phyloP scores from a whole-genome alignment of 2,113 vertebrate species.

The Alligator mississippiensis region DNA sequence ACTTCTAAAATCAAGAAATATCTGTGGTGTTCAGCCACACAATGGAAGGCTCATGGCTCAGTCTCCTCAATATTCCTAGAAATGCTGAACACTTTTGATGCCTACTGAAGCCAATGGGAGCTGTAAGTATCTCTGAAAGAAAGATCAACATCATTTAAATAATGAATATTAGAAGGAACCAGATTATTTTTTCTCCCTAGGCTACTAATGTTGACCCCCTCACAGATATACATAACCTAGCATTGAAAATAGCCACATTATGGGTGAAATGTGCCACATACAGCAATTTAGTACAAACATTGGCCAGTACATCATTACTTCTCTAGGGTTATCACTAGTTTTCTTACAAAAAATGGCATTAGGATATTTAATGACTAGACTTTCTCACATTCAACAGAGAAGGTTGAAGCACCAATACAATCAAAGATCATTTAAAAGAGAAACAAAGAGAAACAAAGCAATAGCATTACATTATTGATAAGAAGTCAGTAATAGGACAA shows the following conservation, averaged over 20 bases:
- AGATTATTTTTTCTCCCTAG: background rate
- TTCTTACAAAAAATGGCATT: background rate
- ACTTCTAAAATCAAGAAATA: background rate
- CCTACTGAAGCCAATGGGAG: background rate
- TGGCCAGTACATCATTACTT: background rate
- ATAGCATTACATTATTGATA: background rate
- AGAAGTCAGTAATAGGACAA: background rate
- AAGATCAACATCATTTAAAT: background rate
- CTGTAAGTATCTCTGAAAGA: background rate
- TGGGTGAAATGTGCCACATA: background rate
- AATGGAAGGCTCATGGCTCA: background rate
- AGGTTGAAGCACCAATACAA: background rate
- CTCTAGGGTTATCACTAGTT: background rate
- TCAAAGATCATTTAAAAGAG: background rate
- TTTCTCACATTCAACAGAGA: background rate
- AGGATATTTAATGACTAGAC: background rate
- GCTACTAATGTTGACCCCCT: background rate
- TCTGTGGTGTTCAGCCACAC: background rate
- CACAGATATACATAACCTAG: background rate
- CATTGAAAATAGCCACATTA: background rate
- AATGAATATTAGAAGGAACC: background rate
- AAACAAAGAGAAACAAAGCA: background rate
- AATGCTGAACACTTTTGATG: background rate
- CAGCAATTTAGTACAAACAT: background rate
- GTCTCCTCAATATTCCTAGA: background rate